A percentile compares a stretch with the other conserved stretches of the same genome.
These are phyloP conservation scores for Miichthys miiuy DNA, from an alignment of 2,797 vertebrate genomes.

Conservation along the genomic window DNA sequence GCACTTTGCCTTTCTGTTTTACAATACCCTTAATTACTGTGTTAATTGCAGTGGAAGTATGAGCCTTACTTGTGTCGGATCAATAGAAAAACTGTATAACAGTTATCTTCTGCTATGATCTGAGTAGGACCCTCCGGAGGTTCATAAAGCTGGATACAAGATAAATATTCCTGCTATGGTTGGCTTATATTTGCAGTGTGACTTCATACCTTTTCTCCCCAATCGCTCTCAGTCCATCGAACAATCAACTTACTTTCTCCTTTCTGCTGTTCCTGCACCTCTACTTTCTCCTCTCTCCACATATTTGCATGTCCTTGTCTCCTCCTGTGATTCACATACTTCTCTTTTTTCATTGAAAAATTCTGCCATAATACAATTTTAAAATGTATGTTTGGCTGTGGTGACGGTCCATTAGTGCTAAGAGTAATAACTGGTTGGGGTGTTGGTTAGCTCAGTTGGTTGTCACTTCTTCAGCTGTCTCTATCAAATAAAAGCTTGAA, in stretches of 20 bases:
- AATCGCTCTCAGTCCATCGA: not conserved
- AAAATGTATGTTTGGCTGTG: not conserved
- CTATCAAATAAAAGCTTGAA: too few relatives aligned
- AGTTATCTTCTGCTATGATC: conserved; percentile 22
- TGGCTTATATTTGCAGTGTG: not conserved
- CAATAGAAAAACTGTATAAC: conserved; percentile 11
- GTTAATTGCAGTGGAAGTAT: conserved; percentile 28
- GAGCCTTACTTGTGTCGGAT: conserved; percentile 25
- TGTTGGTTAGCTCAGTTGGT: too few relatives aligned
- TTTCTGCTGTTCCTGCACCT: not conserved
- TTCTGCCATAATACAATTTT: not conserved
- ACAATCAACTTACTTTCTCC: not conserved
- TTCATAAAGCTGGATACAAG: conserved; percentile 20
- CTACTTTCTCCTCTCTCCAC: not conserved
- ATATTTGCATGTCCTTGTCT: not conserved
- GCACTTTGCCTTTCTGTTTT: not conserved
- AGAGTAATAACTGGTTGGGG: not conserved
- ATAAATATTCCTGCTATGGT: conserved; percentile 19
- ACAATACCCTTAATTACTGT: conserved; percentile 9
- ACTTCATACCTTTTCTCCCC: not conserved
- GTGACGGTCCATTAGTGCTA: not conserved
- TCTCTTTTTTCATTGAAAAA: conserved; percentile 6
- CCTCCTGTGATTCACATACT: conserved; percentile 2
- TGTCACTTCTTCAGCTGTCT: too few relatives aligned
- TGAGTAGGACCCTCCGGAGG: conserved; percentile 21